phyloP scores from a whole-genome alignment of 2,113 vertebrate genomes.

The Mesoclemmys tuberculata region DNA sequence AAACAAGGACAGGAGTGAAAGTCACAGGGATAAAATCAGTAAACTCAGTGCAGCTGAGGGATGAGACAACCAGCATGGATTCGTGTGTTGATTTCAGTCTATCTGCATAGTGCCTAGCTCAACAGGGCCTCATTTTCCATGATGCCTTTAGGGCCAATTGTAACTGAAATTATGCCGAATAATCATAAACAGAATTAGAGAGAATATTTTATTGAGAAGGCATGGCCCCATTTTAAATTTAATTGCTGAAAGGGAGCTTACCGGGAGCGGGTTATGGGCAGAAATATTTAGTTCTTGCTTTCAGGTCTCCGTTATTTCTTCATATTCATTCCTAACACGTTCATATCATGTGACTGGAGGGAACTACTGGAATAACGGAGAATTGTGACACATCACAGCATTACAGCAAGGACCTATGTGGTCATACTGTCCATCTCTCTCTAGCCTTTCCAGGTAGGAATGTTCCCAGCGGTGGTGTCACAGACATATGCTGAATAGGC shows the following conservation, averaged over 20 bases:
- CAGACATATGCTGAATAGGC: not conserved
- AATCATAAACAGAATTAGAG: no score
- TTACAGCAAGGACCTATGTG: not conserved
- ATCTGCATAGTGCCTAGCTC: not conserved
- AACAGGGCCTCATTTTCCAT: fast-evolving
- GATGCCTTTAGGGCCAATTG: not conserved
- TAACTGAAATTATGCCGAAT: not conserved
- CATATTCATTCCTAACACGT: not conserved
- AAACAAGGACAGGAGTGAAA: not conserved
- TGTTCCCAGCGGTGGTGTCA: not conserved
- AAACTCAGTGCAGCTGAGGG: not conserved
- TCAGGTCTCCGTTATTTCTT: not conserved
- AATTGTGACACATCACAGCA: not conserved
- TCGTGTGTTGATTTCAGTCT: not conserved
- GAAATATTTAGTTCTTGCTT: not conserved
- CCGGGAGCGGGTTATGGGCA: not conserved
- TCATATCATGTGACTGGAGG: not conserved
- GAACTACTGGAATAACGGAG: not conserved
- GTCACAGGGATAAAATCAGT: not conserved
- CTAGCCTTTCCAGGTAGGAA: not conserved
- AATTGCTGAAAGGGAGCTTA: not conserved
- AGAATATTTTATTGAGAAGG: no score
- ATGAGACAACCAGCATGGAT: not conserved
- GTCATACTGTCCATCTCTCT: not conserved
- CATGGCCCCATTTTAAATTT: not conserved